Conservation (phyloP, 2,113 vertebrate genomes). For the Lycocorax pyrrhopterus region DNA sequence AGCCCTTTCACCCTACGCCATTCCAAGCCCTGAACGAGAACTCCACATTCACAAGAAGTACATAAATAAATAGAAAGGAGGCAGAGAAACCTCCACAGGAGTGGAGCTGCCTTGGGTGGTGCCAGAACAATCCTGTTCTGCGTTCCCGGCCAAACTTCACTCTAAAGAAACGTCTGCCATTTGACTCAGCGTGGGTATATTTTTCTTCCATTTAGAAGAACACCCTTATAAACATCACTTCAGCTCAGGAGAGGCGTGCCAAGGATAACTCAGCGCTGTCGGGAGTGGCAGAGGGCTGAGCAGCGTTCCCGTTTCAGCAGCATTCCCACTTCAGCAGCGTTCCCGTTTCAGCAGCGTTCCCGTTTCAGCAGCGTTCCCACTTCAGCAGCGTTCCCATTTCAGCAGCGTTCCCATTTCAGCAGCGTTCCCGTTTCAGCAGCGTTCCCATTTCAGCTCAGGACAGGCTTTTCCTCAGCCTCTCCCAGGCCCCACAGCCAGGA, state of each 20-base stretch:
- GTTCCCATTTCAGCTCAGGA: not conserved
- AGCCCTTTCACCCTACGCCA: not conserved
- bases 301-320: not conserved
- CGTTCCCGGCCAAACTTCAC: not conserved
- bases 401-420: not conserved
- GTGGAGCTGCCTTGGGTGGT: not conserved
- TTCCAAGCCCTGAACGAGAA: not conserved
- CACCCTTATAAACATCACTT: not conserved
- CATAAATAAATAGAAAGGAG: not conserved
- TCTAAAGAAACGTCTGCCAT: not conserved
- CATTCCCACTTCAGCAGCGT: accelerated
- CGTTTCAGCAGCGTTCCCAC: not conserved
- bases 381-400: not conserved
- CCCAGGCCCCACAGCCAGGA: not conserved
- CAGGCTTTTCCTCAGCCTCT: not conserved
- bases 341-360: too few species aligned
- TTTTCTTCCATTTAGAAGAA: conserved; percentile 18
- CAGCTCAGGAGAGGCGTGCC: accelerated
- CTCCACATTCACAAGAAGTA: not conserved
- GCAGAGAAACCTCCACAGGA: not conserved
- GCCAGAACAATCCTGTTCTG: not conserved
- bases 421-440: accelerated
- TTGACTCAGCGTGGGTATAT: not conserved
- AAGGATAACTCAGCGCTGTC: not conserved
- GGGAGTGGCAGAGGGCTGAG: not conserved